Base-by-base conservation (phyloP, 2,113 vertebrate genomes). In the Phodopus roborovskii region DNA sequence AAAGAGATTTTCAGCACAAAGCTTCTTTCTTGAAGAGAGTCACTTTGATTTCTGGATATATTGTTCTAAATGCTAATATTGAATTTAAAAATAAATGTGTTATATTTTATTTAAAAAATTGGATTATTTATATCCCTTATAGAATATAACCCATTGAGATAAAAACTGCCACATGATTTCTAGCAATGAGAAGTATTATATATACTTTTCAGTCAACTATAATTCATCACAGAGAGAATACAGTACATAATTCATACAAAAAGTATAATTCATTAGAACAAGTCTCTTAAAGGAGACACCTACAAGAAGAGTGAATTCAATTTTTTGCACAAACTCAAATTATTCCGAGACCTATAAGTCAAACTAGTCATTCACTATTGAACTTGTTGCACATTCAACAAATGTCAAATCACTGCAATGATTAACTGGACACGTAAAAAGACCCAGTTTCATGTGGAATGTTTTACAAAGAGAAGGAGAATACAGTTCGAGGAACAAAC, bases 131-230 rank as follows among this genome's bases (percentile, higher is more conserved):
- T 26, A 89, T 92, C 50, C 94, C 60, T 62, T 26, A 82, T 33
- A 94, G 30, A 97, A 26, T 30, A 83, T 94, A 93, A 87, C 13
- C 36, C 33, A 83, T 73, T 36, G 45, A 45, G 15, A 83, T 92
- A 84, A 53, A 91, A 77, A 66, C 16, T 88, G 77, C 33, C 20
- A 56, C 62, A 50, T 42, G 71, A 60, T 53, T n/a, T 83, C 50
- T 82, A 79, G 26, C 60, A 87, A 94, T 75, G 78, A 85, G 42
- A 92, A 94, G 78, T 9, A 42, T 84, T 79, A 60, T 22, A 45
- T 45, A 82, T 22, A 81, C 66, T 75, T 60, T 81, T 56, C 77
- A 58, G 11, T 75, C 36, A 92, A 15, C 19, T 50, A 84, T 64
- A 60, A 83, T 79, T 75, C n/a, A 93, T 39, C 48, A 89, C 30